Conservation (phyloP, 2,797 vertebrate species). For the Masticophis lateralis region DNA sequence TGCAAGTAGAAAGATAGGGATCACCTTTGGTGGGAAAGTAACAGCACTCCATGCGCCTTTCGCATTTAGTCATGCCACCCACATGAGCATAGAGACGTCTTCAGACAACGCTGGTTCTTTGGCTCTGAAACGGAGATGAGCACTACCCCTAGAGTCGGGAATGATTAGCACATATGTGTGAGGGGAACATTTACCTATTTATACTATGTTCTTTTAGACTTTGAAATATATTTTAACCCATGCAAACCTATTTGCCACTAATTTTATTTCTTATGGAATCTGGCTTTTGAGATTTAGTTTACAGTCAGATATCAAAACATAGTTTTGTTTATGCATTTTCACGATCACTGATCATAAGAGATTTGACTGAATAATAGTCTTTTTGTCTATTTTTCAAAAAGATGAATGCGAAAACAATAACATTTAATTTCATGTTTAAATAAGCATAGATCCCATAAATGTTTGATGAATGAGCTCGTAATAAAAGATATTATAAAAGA, state of each 20-base stretch:
- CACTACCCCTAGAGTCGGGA: too few relatives aligned
- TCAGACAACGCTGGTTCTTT: too few relatives aligned
- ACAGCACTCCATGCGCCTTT: too few relatives aligned
- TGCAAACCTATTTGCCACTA: not conserved
- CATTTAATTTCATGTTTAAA: not conserved
- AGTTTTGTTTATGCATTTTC: not conserved
- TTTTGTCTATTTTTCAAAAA: not conserved
- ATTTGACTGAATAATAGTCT: not conserved
- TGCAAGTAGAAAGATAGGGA: too few relatives aligned
- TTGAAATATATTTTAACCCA: not conserved
- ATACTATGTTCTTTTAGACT: not conserved
- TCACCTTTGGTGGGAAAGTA: too few relatives aligned
- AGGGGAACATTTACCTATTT: not conserved
- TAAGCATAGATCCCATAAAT: not conserved
- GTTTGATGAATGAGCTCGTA: not conserved
- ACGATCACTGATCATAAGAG: not conserved
- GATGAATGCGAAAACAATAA: not conserved
- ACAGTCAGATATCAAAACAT: not conserved
- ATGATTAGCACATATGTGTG: too few relatives aligned
- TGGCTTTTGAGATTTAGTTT: not conserved
- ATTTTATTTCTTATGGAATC: not conserved
- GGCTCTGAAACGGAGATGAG: too few relatives aligned
- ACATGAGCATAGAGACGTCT: too few relatives aligned
- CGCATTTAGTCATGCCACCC: too few relatives aligned
- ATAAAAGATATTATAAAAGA: not conserved